phyloP scores from a whole-genome alignment of 64 coral and sea anemone species.

The Pocillopora verrucosa region DNA sequence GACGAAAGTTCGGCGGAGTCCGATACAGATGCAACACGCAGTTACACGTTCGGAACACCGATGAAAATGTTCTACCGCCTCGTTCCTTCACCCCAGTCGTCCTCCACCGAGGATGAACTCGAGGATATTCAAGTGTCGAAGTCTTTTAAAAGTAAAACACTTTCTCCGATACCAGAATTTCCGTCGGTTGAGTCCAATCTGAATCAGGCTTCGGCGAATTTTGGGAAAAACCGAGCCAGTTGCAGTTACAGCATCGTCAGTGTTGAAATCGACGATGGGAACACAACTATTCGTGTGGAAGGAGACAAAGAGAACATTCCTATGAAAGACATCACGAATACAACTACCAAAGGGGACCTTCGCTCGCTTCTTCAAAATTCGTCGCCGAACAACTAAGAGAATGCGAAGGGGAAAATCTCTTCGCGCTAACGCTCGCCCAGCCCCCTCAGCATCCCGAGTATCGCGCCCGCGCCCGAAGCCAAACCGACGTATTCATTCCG shows the following conservation, averaged over 20 bases:
- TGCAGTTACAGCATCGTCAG: slow-evolving; percentile 64
- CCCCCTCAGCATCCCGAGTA: slow-evolving; percentile 7
- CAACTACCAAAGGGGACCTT: slow-evolving; percentile 24
- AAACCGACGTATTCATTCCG: slow-evolving; percentile 21
- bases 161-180: slow-evolving; percentile 86
- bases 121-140: slow-evolving; percentile 68
- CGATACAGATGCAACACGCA: slow-evolving; percentile 4
- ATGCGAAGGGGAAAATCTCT: slow-evolving; percentile 51
- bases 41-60: slow-evolving; percentile 63
- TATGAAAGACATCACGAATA: background rate
- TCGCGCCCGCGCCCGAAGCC: slow-evolving; percentile 20
- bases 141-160: slow-evolving; percentile 52
- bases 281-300: slow-evolving; percentile 54
- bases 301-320: slow-evolving; percentile 49
- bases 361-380: slow-evolving; percentile 67
- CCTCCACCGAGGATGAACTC: slow-evolving; percentile 78
- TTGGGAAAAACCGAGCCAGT: slow-evolving; percentile 20
- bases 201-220: slow-evolving; percentile 31
- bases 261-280: slow-evolving; percentile 53
- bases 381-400: slow-evolving; percentile 78
- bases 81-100: slow-evolving; percentile 88
- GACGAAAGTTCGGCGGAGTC: slow-evolving; percentile 58
- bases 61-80: slow-evolving; percentile 93
- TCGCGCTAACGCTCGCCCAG: slow-evolving; percentile 24
- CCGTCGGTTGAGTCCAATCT: slow-evolving; percentile 73